These are phyloP conservation scores for Drosophila peninsularis DNA, from an alignment of 2,888 invertebrate genomes.

Conservation along the genomic window DNA sequence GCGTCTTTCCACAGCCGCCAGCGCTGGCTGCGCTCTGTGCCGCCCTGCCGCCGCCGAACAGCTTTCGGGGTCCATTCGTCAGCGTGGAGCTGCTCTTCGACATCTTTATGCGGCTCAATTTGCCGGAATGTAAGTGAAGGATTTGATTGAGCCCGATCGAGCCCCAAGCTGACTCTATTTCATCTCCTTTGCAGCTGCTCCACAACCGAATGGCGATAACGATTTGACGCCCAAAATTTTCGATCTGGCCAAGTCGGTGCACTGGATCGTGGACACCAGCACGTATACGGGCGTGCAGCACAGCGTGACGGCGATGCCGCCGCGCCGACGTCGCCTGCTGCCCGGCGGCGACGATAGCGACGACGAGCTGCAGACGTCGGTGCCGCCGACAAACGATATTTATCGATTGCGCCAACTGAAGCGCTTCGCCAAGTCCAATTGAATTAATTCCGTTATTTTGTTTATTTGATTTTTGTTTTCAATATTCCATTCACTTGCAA, in stretches of 20 bases:
- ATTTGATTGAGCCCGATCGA: no score
- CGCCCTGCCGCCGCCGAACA: constrained; percentile 95
- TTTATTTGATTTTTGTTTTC: constrained; percentile 2
- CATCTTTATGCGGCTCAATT: constrained; percentile 92
- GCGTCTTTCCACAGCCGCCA: constrained; percentile 97
- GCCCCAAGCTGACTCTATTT: not conserved
- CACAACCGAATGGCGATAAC: constrained; percentile 91
- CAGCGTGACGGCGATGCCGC: constrained; percentile 86
- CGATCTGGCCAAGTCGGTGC: constrained; percentile 94
- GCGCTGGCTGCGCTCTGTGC: constrained; percentile 95
- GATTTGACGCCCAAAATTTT: constrained; percentile 93
- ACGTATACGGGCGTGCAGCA: constrained; percentile 86
- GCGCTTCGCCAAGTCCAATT: constrained; percentile 85
- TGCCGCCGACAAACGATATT: constrained; percentile 95
- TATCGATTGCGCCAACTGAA: constrained; percentile 97
- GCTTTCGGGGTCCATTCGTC: constrained; percentile 98
- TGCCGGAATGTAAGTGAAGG: constrained; percentile 91
- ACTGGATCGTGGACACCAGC: constrained; percentile 95
- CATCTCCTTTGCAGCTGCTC: constrained; percentile 86
- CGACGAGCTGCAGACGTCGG: constrained; percentile 90
- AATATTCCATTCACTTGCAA: no score
- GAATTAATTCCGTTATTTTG: not conserved
- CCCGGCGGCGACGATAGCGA: constrained; percentile 92
- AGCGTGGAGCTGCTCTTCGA: constrained; percentile 95
- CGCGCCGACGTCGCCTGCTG: constrained; percentile 87